Base-by-base conservation (phyloP, 2,113 vertebrate genomes). In the Dermatemys mawii region DNA sequence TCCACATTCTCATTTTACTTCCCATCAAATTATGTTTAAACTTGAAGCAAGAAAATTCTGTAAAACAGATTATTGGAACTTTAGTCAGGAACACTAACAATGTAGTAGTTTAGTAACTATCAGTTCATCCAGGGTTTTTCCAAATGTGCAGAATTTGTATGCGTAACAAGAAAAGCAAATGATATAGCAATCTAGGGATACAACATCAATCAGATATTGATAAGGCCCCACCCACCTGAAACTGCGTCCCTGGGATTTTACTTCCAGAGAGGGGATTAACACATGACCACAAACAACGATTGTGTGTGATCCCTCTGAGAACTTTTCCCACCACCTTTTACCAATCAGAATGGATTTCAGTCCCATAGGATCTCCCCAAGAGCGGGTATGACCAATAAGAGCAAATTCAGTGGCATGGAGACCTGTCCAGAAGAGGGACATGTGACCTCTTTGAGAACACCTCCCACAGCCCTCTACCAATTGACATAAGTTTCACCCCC, bases 11-110 rank as follows among this genome's bases (percentile, higher is more conserved):
- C 60, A 90, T 86, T 22, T 90, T 91, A 81, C 38, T 89, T 95
- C 78, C 91, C 90, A 73, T 11, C 90, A 85, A 90, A 81, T 95
- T 87, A n/a, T n/a, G 12, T 90, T 95, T 92, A 88, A 92, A 90
- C 87, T 88, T 90, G 79, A 93, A 55, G 63, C 22, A 87, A 44
- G 75, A 88, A 85, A 91, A 93, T 78, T 53, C 89, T 24, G 90
- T 87, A 90, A 78, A 88, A 48, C 11, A 95, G 8, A 21, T 89
- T 84, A 49, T 53, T 94, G 76, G 88, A 93, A 90, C 26, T 83
- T 93, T 38, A 49, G 79, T 78, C 70, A 51, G 57, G 54, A 91
- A 78, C 88, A 41, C 3, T 86, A 86, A 49, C 22, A 79, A 0
- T 86, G 54, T 87, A 13, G 80, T 93, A 24, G 10, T 44, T 41